Conservation (phyloP, 2,797 vertebrate genomes). For the Acanthis flammea region DNA sequence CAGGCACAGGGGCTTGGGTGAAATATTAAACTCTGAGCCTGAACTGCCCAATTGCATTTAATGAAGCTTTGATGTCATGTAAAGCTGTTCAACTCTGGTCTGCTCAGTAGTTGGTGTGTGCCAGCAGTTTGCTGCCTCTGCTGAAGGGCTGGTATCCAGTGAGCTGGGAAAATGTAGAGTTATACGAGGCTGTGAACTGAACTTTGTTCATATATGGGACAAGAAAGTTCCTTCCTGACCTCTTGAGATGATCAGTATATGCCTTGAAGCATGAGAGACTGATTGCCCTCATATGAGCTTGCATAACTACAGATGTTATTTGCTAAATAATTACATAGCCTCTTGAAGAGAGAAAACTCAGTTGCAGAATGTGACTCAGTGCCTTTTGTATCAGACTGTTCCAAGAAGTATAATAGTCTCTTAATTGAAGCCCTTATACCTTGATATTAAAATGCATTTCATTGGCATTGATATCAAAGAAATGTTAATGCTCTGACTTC, state of each 20-base stretch:
- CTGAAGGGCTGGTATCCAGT: not conserved
- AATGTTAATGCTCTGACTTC: slow-evolving; percentile 32
- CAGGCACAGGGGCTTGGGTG: not conserved
- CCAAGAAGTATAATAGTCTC: slow-evolving; percentile 29
- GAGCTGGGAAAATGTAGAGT: not conserved
- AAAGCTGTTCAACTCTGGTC: not conserved
- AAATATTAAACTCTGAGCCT: not conserved
- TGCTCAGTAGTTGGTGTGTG: not conserved
- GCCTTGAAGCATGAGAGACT: slow-evolving; percentile 25
- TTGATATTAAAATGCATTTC: slow-evolving; percentile 46
- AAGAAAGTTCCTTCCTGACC: slow-evolving; percentile 35
- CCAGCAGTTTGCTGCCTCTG: not conserved
- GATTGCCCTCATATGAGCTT: slow-evolving; percentile 28
- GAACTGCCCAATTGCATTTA: not conserved
- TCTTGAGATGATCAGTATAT: slow-evolving; percentile 9
- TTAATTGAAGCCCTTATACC: slow-evolving; percentile 43
- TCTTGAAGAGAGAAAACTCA: slow-evolving; percentile 36
- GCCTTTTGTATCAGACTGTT: slow-evolving; percentile 38
- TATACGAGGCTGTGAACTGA: not conserved
- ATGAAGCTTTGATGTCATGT: not conserved
- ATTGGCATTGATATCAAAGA: slow-evolving; percentile 38
- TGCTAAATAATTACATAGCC: slow-evolving; percentile 44
- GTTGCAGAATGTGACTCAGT: slow-evolving; percentile 45
- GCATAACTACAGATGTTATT: slow-evolving; percentile 29
- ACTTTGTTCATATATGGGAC: not conserved